Evolutionary conservation across 1,140 invertebrate species (phyloP), one percentile per base, ranked within the genome.

Genomic region (Pachyrhynchus sulphureomaculatus): DNA sequence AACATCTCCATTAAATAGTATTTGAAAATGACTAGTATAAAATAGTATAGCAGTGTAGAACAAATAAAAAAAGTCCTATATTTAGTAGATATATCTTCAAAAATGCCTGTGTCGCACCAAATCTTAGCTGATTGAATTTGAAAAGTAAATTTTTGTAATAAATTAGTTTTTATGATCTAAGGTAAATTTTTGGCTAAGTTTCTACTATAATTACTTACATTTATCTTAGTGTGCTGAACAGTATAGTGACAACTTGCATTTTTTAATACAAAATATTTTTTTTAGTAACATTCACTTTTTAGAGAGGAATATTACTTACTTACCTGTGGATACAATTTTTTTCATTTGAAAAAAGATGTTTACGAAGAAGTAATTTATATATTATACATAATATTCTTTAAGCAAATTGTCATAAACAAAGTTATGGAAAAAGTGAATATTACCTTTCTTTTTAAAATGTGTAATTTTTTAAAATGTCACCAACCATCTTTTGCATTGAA

Each of bases 151-250:
- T 20, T 42, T 2, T 20, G 21, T 54, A 54, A 54, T 42, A 54
- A 54, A 56, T 56, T 47, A 44, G 42, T 45, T 56, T 4, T 9
- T 15, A 3, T 23, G 4, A 24, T 29, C 26, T 54, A 26, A 39
- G 51, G 24, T 18, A 45, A 36, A 47, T 44, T 33, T 56, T 56
- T 47, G 42, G 54, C 42, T 45, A 56, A 56, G 10, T 34, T 47
- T 33, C 26, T 45, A 58, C 37, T 48, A 9, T 32, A 58, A 47
- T 44, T 58, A 58, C 55, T 58, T 58, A 58, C 42, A 58, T 29
- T 34, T 34, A 39, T 39, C 24, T 36, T 37, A 44, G 55, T 48
- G 55, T 48, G 42, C 42, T 58, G 32, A 58, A 48, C 41, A 23
- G 34, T 18, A 41, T 6, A 23, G 26, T 48, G 29, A 53, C 33